Base-by-base conservation (phyloP, 2,113 vertebrate species). In the Ageneiosus marmoratus region DNA sequence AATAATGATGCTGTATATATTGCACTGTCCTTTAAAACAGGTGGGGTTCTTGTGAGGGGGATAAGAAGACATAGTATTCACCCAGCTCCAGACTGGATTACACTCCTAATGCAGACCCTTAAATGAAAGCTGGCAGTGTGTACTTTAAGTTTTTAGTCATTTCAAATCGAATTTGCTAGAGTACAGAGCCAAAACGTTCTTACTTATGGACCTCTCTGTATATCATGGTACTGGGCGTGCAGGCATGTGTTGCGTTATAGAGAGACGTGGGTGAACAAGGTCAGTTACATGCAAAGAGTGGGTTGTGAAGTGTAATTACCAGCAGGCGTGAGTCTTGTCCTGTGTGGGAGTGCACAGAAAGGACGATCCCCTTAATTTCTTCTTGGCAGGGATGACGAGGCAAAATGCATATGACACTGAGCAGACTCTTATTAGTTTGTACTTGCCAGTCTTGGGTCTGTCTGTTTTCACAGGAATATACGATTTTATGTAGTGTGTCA, bases 351-450 rank as follows among this genome's bases (percentile, higher is more conserved):
- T 85, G 88, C 70, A 84, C 44, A 79, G 56, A 88, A 83, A 87
- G 84, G 89, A 89, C 92, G 91, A 92, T 92, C 87, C 89, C 67
- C 85, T 90, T 91, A 58, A 91, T 92, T 90, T 92, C 88, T 89
- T 91, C 88, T 89, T 83, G 83, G 87, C 88, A 89, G 85, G 8
- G n/a, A 34, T 11, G 46, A 83, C 50, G 60, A 80, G 16, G 41
- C 32, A 75, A 88, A 85, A 82, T 83, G 87, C 78, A 79, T 85
- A 84, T 88, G 65, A 76, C 77, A 87, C 48, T 90, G 81, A 87
- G 85, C 78, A 80, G 86, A 90, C 88, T 83, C 69, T 77, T 77
- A 83, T 79, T 53, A 79, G 51, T 53, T 86, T 85, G 85, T 82
- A 88, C 77, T 88, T 77, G 73, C 80, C 75, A 89, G 83, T 70